Conservation (phyloP, 2,888 invertebrate species). For the Drosophila anomalata region DNA sequence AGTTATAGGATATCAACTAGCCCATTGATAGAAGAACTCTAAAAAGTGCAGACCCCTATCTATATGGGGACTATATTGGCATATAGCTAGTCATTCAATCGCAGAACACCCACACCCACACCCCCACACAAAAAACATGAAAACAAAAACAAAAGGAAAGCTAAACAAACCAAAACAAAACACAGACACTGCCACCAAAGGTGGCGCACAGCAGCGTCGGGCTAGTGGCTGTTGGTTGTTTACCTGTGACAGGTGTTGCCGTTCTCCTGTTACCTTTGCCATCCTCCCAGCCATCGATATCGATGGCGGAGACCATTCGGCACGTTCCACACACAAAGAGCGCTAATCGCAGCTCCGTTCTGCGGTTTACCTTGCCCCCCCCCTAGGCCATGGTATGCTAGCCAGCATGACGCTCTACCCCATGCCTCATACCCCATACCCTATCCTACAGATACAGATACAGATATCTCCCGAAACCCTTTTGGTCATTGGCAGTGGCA, state of each 20-base stretch:
- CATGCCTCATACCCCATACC: background rate
- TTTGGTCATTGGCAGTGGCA: constrained; percentile 38
- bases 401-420: constrained; percentile 36
- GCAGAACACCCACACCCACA: background rate
- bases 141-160: background rate
- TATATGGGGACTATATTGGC: background rate
- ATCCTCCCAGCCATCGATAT: background rate
- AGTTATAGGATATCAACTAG: background rate
- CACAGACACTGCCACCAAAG: constrained; percentile 1
- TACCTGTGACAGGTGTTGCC: constrained; percentile 14
- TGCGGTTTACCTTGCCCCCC: background rate
- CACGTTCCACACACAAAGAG: constrained; percentile 37
- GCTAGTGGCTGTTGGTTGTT: constrained; percentile 4
- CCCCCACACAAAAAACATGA: background rate
- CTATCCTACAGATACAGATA: background rate
- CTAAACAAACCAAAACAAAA: constrained; percentile 1
- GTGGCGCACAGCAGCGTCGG: background rate
- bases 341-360: constrained; percentile 11
- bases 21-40: background rate
- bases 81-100: background rate
- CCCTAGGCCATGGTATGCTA: background rate
- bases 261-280: constrained; percentile 13
- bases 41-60: background rate
- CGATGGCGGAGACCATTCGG: constrained; percentile 23
- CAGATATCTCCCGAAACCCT: background rate